Percentiles rank a stretch among this genome's conserved stretches.
Conservation (phyloP, 2,113 vertebrate species). For the Struthidea cinerea region DNA sequence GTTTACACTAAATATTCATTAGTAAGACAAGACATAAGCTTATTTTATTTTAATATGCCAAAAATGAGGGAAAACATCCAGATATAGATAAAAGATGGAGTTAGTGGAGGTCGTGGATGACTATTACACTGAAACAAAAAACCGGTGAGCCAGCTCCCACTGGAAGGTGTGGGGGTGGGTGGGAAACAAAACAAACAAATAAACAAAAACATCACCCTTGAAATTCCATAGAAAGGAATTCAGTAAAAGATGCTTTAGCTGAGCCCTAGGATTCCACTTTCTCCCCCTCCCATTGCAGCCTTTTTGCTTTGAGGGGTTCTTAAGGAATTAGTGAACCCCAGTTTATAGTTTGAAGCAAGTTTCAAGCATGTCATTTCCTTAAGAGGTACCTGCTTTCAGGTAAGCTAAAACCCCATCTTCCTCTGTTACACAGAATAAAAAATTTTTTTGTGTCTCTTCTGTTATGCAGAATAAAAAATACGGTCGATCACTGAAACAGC, state of each 20-base stretch:
- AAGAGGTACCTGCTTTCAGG: background rate
- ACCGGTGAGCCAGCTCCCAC: background rate
- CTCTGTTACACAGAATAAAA: background rate
- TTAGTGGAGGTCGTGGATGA: rapidly evolving
- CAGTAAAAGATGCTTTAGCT: background rate
- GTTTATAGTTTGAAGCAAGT: background rate
- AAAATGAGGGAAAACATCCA: background rate
- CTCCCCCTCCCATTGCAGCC: rapidly evolving
- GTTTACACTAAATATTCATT: constrained; percentile 60
- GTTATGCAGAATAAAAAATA: background rate
- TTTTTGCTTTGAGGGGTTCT: background rate
- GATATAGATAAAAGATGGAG: background rate
- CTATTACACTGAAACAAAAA: background rate
- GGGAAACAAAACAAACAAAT: background rate
- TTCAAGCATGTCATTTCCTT: background rate
- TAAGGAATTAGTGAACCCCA: background rate
- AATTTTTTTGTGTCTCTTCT: too few species aligned
- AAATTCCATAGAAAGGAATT: background rate
- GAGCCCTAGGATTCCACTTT: background rate
- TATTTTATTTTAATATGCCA: constrained; percentile 28
- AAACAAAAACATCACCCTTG: background rate
- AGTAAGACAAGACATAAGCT: constrained; percentile 32
- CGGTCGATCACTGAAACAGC: background rate
- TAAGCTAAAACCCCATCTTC: background rate
- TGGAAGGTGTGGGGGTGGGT: background rate